These are phyloP conservation scores for Propithecus deckenii DNA, from an alignment of 2,797 vertebrate species.

Conservation along the genomic window DNA sequence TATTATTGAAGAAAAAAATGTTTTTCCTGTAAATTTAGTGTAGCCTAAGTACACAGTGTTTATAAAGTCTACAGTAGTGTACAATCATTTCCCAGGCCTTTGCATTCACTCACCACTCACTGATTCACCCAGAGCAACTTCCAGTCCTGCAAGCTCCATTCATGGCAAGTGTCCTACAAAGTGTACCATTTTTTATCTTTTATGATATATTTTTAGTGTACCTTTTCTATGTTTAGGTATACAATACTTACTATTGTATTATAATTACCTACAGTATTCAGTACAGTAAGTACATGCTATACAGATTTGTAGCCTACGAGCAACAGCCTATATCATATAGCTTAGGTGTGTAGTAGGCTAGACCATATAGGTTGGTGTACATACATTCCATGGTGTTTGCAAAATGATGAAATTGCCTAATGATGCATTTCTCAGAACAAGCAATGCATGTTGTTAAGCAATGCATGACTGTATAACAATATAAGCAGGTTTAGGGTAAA, in stretches of 20 bases:
- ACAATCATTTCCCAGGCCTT: not conserved
- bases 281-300: not conserved
- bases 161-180: not conserved
- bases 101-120: not conserved
- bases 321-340: not conserved
- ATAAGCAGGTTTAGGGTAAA: not conserved
- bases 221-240: not conserved
- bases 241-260: not conserved
- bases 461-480: not conserved
- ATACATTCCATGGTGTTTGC: not conserved
- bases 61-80: not conserved
- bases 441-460: not conserved
- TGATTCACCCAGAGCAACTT: not conserved
- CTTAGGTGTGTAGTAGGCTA: not conserved
- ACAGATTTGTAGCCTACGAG: not conserved
- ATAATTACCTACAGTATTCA: not conserved
- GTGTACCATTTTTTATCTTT: not conserved
- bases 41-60: not conserved
- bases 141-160: not conserved
- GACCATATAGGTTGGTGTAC: not conserved
- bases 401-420: not conserved
- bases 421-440: not conserved
- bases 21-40: not conserved
- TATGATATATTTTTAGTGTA: not conserved
- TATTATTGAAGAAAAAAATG: not conserved